These are phyloP conservation scores for Dryobotodes eremita DNA, from an alignment of 2,888 invertebrate species.

Conservation along the genomic window DNA sequence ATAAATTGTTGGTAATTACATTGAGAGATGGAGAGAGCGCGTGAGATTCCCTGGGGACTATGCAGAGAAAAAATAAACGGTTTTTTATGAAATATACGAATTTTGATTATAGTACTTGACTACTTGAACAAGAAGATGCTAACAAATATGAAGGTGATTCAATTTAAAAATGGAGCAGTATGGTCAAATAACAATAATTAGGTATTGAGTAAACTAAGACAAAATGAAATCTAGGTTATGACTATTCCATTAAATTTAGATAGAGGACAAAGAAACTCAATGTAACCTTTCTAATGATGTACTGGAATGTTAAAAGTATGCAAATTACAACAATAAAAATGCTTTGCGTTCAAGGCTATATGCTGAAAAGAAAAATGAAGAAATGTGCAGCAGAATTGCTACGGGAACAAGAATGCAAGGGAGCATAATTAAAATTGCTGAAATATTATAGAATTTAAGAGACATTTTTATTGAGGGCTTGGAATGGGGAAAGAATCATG, in stretches of 20 bases:
- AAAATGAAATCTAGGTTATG: not conserved
- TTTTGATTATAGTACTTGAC: not conserved
- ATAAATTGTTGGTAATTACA: slow-evolving; percentile 51
- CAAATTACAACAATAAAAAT: not conserved
- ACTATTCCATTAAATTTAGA: not conserved
- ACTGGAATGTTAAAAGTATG: not conserved
- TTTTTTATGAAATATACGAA: slow-evolving; percentile 1
- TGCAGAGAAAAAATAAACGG: slow-evolving; percentile 9
- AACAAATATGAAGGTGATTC: not conserved
- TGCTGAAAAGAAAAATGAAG: not conserved
- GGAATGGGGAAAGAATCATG: not conserved
- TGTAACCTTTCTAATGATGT: not conserved
- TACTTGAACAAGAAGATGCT: not conserved
- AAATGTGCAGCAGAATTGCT: not conserved
- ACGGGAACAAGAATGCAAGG: not conserved
- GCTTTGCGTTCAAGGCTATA: not conserved
- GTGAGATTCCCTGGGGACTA: slow-evolving; percentile 12
- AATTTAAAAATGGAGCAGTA: not conserved
- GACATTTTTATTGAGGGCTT: slow-evolving; percentile 2
- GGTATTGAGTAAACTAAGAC: not conserved
- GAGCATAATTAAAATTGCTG: not conserved
- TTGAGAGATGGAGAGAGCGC: slow-evolving; percentile 4
- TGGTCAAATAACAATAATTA: not conserved
- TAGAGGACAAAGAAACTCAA: not conserved
- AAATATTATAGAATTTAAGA: slow-evolving; percentile 3